Percentiles rank a stretch among this genome's conserved stretches.
Evolutionary conservation across 2,888 invertebrate species (phyloP).

Genomic region (Zhuqinia jingwanae): DNA sequence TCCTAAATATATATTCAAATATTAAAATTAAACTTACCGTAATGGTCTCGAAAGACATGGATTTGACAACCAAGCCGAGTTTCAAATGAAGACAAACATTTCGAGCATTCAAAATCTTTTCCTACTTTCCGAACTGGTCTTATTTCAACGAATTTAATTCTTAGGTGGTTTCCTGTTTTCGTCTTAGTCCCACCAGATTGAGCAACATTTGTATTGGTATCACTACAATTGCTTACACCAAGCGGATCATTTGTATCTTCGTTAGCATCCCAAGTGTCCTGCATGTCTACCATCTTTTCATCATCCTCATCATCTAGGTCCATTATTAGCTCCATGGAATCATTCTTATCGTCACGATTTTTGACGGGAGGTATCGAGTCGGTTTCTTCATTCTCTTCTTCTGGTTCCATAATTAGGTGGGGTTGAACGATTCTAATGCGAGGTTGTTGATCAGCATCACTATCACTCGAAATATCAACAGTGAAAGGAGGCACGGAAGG

Average conservation of each 20-base stretch:
- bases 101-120: slow-evolving; percentile 47
- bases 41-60: slow-evolving; percentile 44
- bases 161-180: no score
- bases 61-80: slow-evolving; percentile 30
- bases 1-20: neutral
- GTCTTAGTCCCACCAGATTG: no score
- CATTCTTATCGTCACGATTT: neutral
- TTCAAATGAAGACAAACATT: slow-evolving; percentile 37
- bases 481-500: no score
- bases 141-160: neutral
- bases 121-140: neutral
- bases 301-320: slow-evolving; percentile 33
- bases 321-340: slow-evolving; percentile 6
- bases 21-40: slow-evolving; percentile 10
- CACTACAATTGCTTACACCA: no score
- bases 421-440: slow-evolving; percentile 17
- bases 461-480: no score
- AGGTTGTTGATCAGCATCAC: no score
- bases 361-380: neutral
- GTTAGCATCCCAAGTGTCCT: no score
- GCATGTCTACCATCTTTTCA: neutral
- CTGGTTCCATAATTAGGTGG: slow-evolving; percentile 2
- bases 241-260: no score
- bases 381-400: neutral
- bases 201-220: no score